Base-by-base conservation (phyloP, 2,113 vertebrate genomes). In the Hipposideros armiger region DNA sequence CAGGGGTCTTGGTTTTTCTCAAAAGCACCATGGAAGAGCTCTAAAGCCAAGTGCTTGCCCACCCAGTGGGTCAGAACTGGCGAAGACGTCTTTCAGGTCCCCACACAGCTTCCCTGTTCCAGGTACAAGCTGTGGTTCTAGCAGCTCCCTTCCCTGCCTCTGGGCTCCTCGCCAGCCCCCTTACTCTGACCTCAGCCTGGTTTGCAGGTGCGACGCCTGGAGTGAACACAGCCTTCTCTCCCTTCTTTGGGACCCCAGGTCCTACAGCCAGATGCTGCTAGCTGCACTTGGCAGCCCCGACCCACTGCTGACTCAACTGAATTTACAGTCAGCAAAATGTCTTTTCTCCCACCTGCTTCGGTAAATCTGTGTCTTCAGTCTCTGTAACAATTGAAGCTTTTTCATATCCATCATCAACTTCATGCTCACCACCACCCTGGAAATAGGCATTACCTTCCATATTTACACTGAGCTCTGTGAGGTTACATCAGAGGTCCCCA, bases 401-500 rank as follows among this genome's bases (percentile, higher is more conserved):
- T 47, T 47, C 2, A 20, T 86, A 11, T 56, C 36, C 30, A 14
- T n/a, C 36, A 32, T 56, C 72, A 11, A 9, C 47, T 45, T 54
- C 28, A 45, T n/a, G 86, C 22, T 36, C 30, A 3, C 50, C 11
- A 19, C 60, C 6, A 1, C 42, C 11, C 54, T 52, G 67, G 80
- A 50, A 50, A 52, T 30, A 11, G 24, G 7, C 2, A 0, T 22
- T 14, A 28, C 60, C 7, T 9, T 30, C n/a, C 36, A 28, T 0
- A 2, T 22, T 77, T 47, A 67, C 28, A 2, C 76, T 17, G 50
- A 26, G 28, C 50, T 69, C 88, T 56, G 50, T 10, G 88, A 28
- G 50, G 26, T 66, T 67, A 30, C 0, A 2, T 15, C 50, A 11
- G 47, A 56, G 47, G 87, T 17, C 36, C 47, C n/a, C 72, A 0